Conservation (phyloP, 2,113 vertebrate species). For the Catharus fuscescens region DNA sequence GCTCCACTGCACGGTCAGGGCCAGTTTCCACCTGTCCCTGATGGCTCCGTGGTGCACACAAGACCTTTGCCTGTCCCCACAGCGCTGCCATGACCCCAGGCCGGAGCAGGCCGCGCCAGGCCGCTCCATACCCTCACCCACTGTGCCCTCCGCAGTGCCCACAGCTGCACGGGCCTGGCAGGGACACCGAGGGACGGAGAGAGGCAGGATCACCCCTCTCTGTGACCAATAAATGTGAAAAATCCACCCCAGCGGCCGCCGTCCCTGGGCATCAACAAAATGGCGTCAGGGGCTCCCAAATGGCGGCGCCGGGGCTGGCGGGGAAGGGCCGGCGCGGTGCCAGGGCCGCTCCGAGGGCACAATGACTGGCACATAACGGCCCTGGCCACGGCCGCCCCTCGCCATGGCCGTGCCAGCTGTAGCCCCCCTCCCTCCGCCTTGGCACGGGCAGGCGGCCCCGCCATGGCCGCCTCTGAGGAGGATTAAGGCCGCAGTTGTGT, state of each 20-base stretch:
- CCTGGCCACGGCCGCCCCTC: background rate
- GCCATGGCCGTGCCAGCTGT: slow-evolving; percentile 60
- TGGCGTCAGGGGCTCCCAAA: slow-evolving; percentile 50
- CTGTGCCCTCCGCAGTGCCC: fast-evolving
- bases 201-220: fast-evolving
- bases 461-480: slow-evolving; percentile 60
- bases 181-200: fast-evolving
- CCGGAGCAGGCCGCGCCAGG: fast-evolving
- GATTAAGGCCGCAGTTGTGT: slow-evolving; percentile 69
- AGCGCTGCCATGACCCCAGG: background rate
- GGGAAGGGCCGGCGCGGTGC: background rate
- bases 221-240: fast-evolving
- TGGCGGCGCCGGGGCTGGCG: background rate
- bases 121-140: fast-evolving
- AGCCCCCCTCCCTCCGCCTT: slow-evolving; percentile 36
- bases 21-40: fast-evolving
- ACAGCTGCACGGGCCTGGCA: fast-evolving
- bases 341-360: slow-evolving; percentile 25
- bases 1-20: fast-evolving
- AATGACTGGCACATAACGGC: slow-evolving; percentile 65
- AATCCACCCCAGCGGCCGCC: fast-evolving
- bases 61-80: fast-evolving
- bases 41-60: too few relatives aligned
- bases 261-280: background rate
- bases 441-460: slow-evolving; percentile 56